Percentiles rank a stretch among this genome's conserved stretches.
Evolutionary conservation across 92 coral and sea anemone species (phyloP).

Genomic region (Hydrozoanthus gracilis): DNA sequence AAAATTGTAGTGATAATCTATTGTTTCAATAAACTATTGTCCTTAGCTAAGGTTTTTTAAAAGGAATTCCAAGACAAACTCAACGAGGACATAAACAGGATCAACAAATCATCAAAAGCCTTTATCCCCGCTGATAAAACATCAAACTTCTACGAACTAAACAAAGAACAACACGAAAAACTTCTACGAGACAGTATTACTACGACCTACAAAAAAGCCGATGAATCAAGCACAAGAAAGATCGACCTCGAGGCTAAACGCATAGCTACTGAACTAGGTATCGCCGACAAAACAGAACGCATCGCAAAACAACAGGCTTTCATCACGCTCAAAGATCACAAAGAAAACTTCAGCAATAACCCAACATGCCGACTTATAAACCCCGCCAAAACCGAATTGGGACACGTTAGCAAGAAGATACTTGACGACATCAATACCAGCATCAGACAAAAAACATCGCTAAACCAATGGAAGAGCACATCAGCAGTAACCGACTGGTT

Average conservation of each 20-base stretch:
- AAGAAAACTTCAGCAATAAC: constrained; percentile 37
- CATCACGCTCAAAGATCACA: background rate
- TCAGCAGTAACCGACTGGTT: constrained; percentile 37
- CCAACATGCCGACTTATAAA: background rate
- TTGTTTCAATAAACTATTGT: constrained; percentile 42
- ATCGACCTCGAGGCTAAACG: constrained; percentile 35
- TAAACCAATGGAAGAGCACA: constrained; percentile 38
- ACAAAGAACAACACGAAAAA: constrained; percentile 38
- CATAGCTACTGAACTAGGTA: constrained; percentile 27
- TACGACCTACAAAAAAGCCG: constrained; percentile 27
- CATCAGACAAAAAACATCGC: constrained; percentile 32
- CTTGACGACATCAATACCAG: constrained; percentile 31
- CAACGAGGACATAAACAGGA: constrained; percentile 46
- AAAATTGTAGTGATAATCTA: constrained; percentile 22
- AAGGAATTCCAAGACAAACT: constrained; percentile 47
- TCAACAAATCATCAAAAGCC: constrained; percentile 52
- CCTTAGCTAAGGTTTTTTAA: constrained; percentile 28
- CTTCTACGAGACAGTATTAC: constrained; percentile 12
- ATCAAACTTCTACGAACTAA: constrained; percentile 54
- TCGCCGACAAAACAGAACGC: constrained; percentile 39
- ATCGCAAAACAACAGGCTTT: constrained; percentile 44
- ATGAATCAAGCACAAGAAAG: constrained; percentile 5
- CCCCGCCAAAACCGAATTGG: constrained; percentile 32
- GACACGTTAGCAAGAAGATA: constrained; percentile 10
- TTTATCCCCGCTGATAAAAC: background rate